Evolutionary conservation across 2,888 invertebrate genomes (phyloP).

Genomic region (Pseudococcus viburni): DNA sequence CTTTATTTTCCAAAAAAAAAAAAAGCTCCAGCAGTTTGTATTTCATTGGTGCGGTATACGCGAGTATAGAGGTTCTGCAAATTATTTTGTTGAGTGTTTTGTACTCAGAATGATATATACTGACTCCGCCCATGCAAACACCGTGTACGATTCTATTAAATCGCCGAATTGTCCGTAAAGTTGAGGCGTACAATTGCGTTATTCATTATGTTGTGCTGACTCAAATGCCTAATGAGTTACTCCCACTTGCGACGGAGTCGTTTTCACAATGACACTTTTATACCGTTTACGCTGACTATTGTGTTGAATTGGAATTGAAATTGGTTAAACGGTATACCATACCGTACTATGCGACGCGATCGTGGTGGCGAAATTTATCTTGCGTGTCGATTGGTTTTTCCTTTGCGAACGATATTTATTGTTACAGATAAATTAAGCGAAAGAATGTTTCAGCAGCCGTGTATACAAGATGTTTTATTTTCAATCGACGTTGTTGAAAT

Average conservation of each 20-base stretch:
- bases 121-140: constrained; percentile 59
- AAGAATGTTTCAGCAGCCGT: constrained; percentile 45
- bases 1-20: neutral
- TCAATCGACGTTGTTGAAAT: constrained; percentile 33
- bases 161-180: constrained; percentile 60
- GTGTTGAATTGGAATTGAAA: constrained; percentile 53
- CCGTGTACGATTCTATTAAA: constrained; percentile 63
- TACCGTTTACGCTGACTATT: constrained; percentile 55
- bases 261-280: constrained; percentile 62
- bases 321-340: constrained; percentile 41
- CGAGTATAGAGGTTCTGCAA: constrained; percentile 54
- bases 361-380: constrained; percentile 17
- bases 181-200: constrained; percentile 59
- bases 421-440: constrained; percentile 52
- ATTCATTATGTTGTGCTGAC: constrained; percentile 64
- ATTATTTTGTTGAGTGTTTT: constrained; percentile 66
- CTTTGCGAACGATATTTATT: constrained; percentile 36
- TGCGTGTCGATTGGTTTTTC: constrained; percentile 48
- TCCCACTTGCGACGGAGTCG: constrained; percentile 63
- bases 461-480: constrained; percentile 52
- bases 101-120: constrained; percentile 65
- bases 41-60: constrained; percentile 31
- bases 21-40: constrained; percentile 46
- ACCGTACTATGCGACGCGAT: neutral
- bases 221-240: constrained; percentile 65